phyloP scores from a whole-genome alignment of 2,797 vertebrate genomes.

The Acipenser ruthenus region DNA sequence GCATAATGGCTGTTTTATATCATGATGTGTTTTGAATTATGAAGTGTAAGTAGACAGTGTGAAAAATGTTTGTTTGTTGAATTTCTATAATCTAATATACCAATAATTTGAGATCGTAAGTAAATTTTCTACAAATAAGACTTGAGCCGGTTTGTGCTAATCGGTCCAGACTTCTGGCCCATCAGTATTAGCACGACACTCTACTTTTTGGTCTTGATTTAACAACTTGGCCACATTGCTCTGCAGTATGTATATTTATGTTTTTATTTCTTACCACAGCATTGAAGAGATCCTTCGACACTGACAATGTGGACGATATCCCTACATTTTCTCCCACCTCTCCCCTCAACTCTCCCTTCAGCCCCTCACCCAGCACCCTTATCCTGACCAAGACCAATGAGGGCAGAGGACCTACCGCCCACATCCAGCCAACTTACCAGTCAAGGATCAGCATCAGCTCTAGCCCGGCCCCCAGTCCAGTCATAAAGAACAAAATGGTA shows the following conservation, averaged over 20 bases:
- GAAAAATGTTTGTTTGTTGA: too few relatives aligned
- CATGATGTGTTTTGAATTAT: too few relatives aligned
- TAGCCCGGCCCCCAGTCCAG: constrained; percentile 43
- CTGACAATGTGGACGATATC: constrained; percentile 63
- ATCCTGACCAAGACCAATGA: constrained; percentile 44
- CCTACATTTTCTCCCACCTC: constrained; percentile 50
- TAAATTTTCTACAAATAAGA: too few relatives aligned
- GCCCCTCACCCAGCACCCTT: constrained; percentile 29
- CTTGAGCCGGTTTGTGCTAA: too few relatives aligned
- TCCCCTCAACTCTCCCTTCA: constrained; percentile 39
- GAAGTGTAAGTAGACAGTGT: too few relatives aligned
- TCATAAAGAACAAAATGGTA: constrained; percentile 46
- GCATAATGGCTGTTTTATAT: too few relatives aligned
- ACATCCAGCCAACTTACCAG: constrained; percentile 37
- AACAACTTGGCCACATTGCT: neutral
- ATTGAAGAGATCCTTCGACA: constrained; percentile 76
- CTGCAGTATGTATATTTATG: constrained; percentile 6
- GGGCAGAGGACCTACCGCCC: constrained; percentile 22
- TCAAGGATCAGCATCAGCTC: constrained; percentile 37
- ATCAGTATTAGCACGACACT: too few relatives aligned
- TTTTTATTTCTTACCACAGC: constrained; percentile 44
- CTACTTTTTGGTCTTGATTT: neutral
- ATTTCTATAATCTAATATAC: too few relatives aligned
- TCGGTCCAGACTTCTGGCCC: too few relatives aligned
- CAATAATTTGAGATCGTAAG: too few relatives aligned